Evolutionary conservation across 2,797 vertebrate genomes (phyloP).

Genomic region (Neosilurus hyrtlii): DNA sequence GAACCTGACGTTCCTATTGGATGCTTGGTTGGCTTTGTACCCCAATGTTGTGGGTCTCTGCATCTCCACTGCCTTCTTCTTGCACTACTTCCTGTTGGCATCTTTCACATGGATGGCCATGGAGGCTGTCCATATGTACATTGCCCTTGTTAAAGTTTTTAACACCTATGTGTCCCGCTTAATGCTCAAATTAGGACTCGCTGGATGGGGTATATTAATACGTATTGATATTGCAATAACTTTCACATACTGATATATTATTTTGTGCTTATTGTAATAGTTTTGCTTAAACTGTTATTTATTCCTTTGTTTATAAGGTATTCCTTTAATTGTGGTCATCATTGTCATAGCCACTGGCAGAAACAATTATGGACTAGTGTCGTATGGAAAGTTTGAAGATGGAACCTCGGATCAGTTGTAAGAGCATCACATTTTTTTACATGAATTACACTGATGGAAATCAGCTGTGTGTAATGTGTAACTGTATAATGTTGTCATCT

Average conservation of each 20-base stretch:
- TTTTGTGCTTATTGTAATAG: neutral
- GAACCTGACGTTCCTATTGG: slow-evolving; percentile 88
- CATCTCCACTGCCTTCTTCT: slow-evolving; percentile 90
- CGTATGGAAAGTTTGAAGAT: slow-evolving; percentile 78
- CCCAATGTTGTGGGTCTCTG: slow-evolving; percentile 76
- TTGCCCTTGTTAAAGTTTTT: slow-evolving; percentile 95
- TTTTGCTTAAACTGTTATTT: neutral
- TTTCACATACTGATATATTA: neutral
- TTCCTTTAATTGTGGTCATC: slow-evolving; percentile 84
- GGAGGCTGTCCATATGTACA: slow-evolving; percentile 97
- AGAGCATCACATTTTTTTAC: slow-evolving; percentile 58
- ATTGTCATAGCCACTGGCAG: slow-evolving; percentile 81
- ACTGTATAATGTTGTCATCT: neutral
- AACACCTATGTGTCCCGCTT: slow-evolving; percentile 86
- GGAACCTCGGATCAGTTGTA: slow-evolving; percentile 84
- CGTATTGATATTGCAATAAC: neutral
- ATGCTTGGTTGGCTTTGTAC: slow-evolving; percentile 89
- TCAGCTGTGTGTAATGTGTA: neutral
- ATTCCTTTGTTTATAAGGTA: slow-evolving; percentile 61
- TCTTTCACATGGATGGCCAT: slow-evolving; percentile 98
- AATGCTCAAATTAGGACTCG: slow-evolving; percentile 90
- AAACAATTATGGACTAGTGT: slow-evolving; percentile 83
- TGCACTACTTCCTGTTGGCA: slow-evolving; percentile 95
- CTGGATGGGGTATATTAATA: slow-evolving; percentile 82
- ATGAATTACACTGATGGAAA: neutral